Percentiles rank a stretch among this genome's conserved stretches.
Evolutionary conservation across 1,140 invertebrate species (phyloP).

Genomic region (Bombus impatiens): DNA sequence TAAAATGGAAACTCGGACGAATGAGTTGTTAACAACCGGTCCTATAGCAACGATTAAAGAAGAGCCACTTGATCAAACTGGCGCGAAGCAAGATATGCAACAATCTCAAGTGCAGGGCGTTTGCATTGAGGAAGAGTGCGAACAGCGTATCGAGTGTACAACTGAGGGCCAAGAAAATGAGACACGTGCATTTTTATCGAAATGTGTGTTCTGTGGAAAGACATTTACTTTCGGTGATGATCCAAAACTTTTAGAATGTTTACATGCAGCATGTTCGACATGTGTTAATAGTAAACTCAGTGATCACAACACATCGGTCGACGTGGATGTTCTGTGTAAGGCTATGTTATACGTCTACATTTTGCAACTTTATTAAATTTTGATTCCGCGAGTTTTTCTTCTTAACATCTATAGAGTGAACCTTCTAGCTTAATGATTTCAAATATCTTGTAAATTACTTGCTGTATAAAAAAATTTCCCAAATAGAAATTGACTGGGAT

Average conservation of each 20-base stretch:
- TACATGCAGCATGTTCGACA: constrained; percentile 91
- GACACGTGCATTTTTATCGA: constrained; percentile 77
- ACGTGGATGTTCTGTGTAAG: constrained; percentile 75
- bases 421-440: neutral
- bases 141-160: constrained; percentile 81
- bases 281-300: constrained; percentile 89
- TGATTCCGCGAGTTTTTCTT: neutral
- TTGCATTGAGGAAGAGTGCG: constrained; percentile 70
- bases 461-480: neutral
- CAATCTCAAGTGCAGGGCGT: constrained; percentile 59
- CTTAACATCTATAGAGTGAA: neutral
- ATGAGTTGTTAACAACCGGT: constrained; percentile 36
- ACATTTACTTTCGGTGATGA: constrained; percentile 84
- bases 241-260: constrained; percentile 92
- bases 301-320: constrained; percentile 83
- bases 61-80: constrained; percentile 55
- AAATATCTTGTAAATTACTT: neutral
- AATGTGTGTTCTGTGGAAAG: constrained; percentile 88
- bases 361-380: neutral
- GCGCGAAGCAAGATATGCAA: constrained; percentile 51
- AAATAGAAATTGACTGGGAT: neutral
- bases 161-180: constrained; percentile 81
- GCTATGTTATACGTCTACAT: neutral
- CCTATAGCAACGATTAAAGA: constrained; percentile 53
- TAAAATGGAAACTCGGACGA: constrained; percentile 54